Conservation (phyloP, 2,888 invertebrate species). For the Acanthopleura granulata region DNA sequence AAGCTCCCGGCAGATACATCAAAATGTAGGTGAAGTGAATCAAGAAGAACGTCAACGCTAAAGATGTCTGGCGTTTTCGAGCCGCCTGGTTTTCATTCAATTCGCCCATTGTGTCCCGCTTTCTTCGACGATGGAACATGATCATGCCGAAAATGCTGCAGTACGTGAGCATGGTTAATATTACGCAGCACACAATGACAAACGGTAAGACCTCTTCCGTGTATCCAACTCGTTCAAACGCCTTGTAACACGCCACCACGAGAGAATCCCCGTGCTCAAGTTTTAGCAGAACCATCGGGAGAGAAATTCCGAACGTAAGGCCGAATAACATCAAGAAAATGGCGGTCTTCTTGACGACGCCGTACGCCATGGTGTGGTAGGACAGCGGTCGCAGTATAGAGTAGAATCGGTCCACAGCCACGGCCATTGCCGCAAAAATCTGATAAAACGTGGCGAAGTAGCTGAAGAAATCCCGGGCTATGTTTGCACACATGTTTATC, state of each 20-base stretch:
- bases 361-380: background rate
- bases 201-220: background rate
- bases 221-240: background rate
- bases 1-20: background rate
- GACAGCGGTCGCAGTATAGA: background rate
- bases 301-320: background rate
- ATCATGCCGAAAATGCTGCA: background rate
- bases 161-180: background rate
- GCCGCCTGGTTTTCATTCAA: background rate
- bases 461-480: background rate
- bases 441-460: conserved; percentile 4
- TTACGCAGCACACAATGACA: background rate
- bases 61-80: background rate
- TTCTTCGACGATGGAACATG: background rate
- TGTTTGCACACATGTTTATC: background rate
- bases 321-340: background rate
- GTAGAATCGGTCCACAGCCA: background rate
- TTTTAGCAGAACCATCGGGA: background rate
- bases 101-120: too few relatives aligned
- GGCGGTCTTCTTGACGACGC: background rate
- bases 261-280: background rate
- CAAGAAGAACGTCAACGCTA: conserved; percentile 1
- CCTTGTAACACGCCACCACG: background rate
- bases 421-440: conserved; percentile 11
- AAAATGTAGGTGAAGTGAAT: conserved; percentile 4